phyloP scores from a whole-genome alignment of 2,113 vertebrate genomes.

The Macrotus californicus region DNA sequence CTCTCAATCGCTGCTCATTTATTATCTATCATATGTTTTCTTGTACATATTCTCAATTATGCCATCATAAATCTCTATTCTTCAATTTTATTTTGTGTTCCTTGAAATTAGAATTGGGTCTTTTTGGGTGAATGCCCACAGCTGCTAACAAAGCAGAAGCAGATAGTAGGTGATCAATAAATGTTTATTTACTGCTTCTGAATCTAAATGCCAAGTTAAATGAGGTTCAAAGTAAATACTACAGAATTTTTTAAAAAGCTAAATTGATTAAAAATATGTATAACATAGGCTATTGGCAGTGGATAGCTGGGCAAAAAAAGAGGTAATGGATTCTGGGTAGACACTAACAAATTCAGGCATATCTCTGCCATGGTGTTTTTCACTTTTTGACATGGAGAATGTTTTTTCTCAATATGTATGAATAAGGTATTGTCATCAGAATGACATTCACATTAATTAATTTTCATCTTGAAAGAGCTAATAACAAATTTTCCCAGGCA shows the following conservation, averaged over 20 bases:
- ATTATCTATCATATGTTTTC: not conserved
- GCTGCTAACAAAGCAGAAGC: not conserved
- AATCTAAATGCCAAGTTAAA: conserved; percentile 13
- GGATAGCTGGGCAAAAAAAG: not conserved
- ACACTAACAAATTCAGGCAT: not conserved
- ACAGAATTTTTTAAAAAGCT: not conserved
- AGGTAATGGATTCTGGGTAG: not conserved
- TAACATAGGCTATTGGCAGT: not conserved
- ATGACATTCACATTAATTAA: not conserved
- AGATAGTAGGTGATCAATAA: not conserved
- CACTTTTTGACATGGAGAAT: not conserved
- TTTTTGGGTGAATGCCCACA: not conserved
- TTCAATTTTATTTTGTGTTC: not conserved
- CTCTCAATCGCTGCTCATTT: not conserved
- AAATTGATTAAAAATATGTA: not conserved
- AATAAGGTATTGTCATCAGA: not conserved
- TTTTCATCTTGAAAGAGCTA: not conserved
- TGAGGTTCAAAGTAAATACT: conserved; percentile 28
- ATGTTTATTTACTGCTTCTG: not conserved
- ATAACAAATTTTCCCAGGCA: not conserved
- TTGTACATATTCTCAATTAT: not conserved
- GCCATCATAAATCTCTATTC: not conserved
- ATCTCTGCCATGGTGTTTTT: not conserved
- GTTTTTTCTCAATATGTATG: not conserved
- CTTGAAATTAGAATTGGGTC: not conserved